Evolutionary conservation across 2,797 vertebrate genomes (phyloP), one percentile per base, ranked within the genome.

Genomic region (Otolemur crassicaudatus): DNA sequence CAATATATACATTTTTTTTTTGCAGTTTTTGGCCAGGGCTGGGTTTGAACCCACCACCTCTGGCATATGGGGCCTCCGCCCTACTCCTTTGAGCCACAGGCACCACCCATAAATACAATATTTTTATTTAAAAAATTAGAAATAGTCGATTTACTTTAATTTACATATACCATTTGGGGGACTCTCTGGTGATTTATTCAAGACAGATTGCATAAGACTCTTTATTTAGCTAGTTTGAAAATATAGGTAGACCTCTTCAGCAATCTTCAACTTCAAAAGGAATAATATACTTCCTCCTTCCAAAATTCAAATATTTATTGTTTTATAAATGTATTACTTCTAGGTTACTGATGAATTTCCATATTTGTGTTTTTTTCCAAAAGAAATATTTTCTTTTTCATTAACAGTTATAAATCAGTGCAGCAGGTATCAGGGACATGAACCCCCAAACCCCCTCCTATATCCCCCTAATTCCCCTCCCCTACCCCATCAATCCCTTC

Each of bases 61-160:
- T 7, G 40, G 40, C 40, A 43, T 43, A 43, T 43, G 40, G 40
- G 40, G 40, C 40, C 40, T 43, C 40, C 7, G 40, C 40, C 40
- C 40, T 43, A 43, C 40, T 43, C 40, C 40, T 43, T 43, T 43
- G 40, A 43, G 40, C 40, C 40, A 43, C 40, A 43, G 40, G 40
- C 40, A 43, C 40, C 40, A 43, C 40, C 40, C 40, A 43, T 99
- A 99, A 99, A 99, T 99, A 49, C 49, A 53, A 53, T 53, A 53
- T 14, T 16, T 53, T 53, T 53, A 53, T 53, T 53, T 53, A 14
- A 53, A 53, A 53, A 81, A 82, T 91, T 81, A 70, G 49, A 4
- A 80, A 79, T 23, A 90, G 67, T 69, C 6, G 14, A n/a, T 80
- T 94, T 72, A 91, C 37, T 5, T 65, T 67, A 88, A 73, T 85